phyloP scores from a whole-genome alignment of 2,113 vertebrate species.

The Chloropsis cyanopogon region DNA sequence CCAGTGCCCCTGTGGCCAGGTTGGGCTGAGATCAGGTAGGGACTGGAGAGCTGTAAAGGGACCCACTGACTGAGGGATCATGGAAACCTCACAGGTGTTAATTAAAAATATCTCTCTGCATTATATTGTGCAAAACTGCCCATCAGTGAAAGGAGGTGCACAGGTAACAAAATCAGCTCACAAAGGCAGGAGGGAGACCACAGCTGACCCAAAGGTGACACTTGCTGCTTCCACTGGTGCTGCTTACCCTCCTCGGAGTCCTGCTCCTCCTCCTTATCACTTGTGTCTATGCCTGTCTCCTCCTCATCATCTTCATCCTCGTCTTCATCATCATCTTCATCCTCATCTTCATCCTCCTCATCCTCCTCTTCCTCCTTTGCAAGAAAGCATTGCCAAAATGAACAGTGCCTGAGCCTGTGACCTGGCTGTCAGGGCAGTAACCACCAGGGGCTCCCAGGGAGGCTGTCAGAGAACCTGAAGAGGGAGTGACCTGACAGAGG shows the following conservation, averaged over 20 bases:
- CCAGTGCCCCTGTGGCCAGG: background rate
- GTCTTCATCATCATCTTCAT: constrained; percentile 11
- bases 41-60: background rate
- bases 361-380: constrained; percentile 66
- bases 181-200: background rate
- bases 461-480: background rate
- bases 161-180: background rate
- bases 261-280: constrained; percentile 82
- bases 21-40: background rate
- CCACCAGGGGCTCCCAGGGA: background rate
- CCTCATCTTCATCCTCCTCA: constrained; percentile 29
- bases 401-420: background rate
- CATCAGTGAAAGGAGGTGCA: background rate
- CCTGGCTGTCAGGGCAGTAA: background rate
- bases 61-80: background rate
- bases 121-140: background rate
- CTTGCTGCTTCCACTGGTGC: background rate
- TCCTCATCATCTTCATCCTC: constrained; percentile 65
- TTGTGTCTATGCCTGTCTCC: constrained; percentile 71
- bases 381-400: constrained; percentile 28
- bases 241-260: constrained; percentile 88
- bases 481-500: background rate
- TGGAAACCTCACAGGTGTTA: background rate
- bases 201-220: background rate
- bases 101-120: background rate